Conservation (phyloP, 2,888 invertebrate genomes). For the Hoplodrina ambigua region DNA sequence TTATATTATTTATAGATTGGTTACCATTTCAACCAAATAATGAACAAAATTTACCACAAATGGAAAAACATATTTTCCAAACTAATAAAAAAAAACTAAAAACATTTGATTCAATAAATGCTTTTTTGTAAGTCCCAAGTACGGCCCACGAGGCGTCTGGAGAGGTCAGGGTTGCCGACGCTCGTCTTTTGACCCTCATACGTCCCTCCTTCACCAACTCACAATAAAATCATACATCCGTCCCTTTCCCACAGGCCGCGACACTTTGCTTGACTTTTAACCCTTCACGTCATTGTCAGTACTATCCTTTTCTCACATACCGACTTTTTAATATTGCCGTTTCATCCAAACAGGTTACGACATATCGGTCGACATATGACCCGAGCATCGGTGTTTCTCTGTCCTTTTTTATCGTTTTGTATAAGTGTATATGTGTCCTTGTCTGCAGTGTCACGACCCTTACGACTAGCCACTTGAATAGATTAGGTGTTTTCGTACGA, state of each 20-base stretch:
- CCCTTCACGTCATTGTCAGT: constrained; percentile 87
- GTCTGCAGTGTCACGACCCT: constrained; percentile 86
- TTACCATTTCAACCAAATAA: background rate
- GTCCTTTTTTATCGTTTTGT: constrained; percentile 78
- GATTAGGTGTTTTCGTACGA: constrained; percentile 89
- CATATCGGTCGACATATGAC: constrained; percentile 90
- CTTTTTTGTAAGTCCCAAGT: constrained; percentile 72
- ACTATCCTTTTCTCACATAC: constrained; percentile 78
- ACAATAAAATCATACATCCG: constrained; percentile 67
- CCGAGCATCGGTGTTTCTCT: constrained; percentile 79
- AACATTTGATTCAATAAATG: constrained; percentile 55
- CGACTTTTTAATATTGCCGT: constrained; percentile 70
- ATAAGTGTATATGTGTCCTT: constrained; percentile 77
- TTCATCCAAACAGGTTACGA: constrained; percentile 88
- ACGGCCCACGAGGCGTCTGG: constrained; percentile 81
- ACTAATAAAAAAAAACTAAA: constrained; percentile 21
- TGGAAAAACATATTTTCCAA: background rate
- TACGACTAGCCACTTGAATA: constrained; percentile 89
- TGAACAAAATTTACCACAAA: background rate
- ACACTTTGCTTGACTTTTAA: constrained; percentile 89
- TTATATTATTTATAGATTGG: too few species aligned
- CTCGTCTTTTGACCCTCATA: constrained; percentile 88
- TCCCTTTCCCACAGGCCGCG: constrained; percentile 85
- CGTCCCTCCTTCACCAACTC: constrained; percentile 73
- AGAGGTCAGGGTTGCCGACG: constrained; percentile 89